These are phyloP conservation scores for Liasis olivaceus DNA, from an alignment of 2,797 vertebrate genomes.

Conservation along the genomic window DNA sequence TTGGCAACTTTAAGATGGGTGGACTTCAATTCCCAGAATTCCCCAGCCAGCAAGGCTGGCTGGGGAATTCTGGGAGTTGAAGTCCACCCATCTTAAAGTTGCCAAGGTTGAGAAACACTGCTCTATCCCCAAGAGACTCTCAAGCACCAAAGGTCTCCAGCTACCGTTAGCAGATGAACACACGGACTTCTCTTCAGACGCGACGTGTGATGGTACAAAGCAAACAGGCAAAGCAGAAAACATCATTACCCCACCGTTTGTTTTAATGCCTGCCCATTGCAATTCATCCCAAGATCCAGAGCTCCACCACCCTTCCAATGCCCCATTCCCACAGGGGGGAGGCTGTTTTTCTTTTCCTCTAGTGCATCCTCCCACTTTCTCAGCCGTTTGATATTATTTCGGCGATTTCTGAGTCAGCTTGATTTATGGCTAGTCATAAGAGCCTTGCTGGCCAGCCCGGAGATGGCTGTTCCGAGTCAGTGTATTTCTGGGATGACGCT, in stretches of 20 bases:
- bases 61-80: too few species aligned
- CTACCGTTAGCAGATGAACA: not conserved
- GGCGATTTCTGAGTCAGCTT: not conserved
- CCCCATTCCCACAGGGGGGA: slow-evolving; percentile 22
- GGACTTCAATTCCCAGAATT: too few species aligned
- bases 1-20: too few species aligned
- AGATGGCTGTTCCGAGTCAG: slow-evolving; percentile 55
- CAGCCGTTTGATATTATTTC: not conserved
- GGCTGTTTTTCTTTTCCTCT: not conserved
- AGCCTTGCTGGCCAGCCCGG: slow-evolving; percentile 12
- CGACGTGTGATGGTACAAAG: too few species aligned
- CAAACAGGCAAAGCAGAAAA: not conserved
- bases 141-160: not conserved
- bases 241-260: not conserved
- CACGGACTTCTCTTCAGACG: not conserved
- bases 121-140: not conserved
- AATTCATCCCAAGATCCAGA: not conserved
- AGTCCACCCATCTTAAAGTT: too few species aligned
- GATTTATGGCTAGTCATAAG: slow-evolving; percentile 19
- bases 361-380: not conserved
- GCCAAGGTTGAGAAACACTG: too few species aligned
- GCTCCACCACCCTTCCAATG: not conserved
- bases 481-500: slow-evolving; percentile 25
- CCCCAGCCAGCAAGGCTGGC: too few species aligned
- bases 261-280: too few species aligned